These are phyloP conservation scores for Characodon lateralis DNA, from an alignment of 2,797 vertebrate species.

Conservation along the genomic window DNA sequence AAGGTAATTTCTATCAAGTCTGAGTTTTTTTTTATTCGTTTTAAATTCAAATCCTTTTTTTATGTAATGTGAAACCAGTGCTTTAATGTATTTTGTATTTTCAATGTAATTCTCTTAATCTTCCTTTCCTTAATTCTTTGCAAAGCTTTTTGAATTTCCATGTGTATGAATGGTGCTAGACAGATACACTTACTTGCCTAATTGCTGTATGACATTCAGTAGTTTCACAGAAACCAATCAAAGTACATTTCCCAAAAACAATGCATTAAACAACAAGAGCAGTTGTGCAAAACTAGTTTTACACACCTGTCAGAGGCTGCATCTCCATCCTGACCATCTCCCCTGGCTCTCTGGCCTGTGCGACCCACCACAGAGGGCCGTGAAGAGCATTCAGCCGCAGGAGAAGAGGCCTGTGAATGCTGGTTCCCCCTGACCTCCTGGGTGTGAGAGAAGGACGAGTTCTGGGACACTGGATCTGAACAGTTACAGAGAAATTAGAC, in stretches of 20 bases:
- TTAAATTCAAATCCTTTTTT: neutral
- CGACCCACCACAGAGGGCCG: slow-evolving; percentile 93
- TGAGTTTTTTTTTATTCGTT: neutral
- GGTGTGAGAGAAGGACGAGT: slow-evolving; percentile 90
- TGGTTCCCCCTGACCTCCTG: slow-evolving; percentile 82
- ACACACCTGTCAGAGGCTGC: slow-evolving; percentile 88
- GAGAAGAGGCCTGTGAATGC: slow-evolving; percentile 86
- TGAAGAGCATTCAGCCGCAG: slow-evolving; percentile 85
- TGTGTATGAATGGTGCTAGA: neutral
- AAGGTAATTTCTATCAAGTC: neutral
- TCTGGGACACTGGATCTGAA: slow-evolving; percentile 90
- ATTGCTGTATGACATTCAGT: slow-evolving; percentile 21
- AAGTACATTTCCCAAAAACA: slow-evolving; percentile 20
- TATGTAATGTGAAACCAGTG: neutral
- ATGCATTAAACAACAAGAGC: neutral
- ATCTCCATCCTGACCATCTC: slow-evolving; percentile 96
- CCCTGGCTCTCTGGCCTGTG: slow-evolving; percentile 88
- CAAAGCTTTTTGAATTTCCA: neutral
- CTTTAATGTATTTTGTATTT: neutral
- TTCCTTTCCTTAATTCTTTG: neutral
- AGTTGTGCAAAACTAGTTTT: neutral
- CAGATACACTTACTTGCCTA: neutral
- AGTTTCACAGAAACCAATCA: slow-evolving; percentile 25
- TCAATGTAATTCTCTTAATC: neutral
- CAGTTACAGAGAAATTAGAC: neutral